Percentiles rank a stretch among this genome's conserved stretches.
Conservation (phyloP, 2,113 vertebrate genomes). For the Pollachius pollachius region DNA sequence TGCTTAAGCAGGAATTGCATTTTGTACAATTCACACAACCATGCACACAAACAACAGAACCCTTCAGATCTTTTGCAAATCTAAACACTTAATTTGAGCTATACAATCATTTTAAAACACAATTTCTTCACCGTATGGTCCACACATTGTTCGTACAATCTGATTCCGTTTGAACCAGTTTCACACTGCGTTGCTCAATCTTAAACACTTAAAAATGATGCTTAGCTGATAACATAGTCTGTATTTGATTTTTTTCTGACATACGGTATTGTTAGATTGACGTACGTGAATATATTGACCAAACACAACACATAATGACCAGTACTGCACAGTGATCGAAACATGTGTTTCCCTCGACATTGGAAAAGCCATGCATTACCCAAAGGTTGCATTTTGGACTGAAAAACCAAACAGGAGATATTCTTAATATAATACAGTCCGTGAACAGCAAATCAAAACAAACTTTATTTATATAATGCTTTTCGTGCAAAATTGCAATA, state of each 20-base stretch:
- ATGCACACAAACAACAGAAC: too few species aligned
- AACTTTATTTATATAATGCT: background rate
- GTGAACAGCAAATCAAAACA: background rate
- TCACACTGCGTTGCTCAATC: background rate
- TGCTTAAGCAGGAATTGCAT: too few species aligned
- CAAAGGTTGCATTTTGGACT: background rate
- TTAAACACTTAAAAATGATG: background rate
- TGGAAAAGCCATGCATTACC: background rate
- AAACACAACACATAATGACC: background rate
- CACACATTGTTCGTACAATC: background rate
- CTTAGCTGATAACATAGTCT: background rate
- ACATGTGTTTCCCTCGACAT: background rate
- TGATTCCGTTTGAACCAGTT: background rate
- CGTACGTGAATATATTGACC: background rate
- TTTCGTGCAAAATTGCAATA: too few species aligned
- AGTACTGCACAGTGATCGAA: background rate
- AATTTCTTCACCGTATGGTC: background rate
- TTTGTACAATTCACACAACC: too few species aligned
- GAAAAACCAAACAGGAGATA: background rate
- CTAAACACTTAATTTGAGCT: background rate
- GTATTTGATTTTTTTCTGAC: background rate
- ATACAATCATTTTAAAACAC: background rate
- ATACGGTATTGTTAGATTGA: conserved; percentile 1
- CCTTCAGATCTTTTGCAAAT: too few species aligned
- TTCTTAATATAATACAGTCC: too few species aligned